A percentile compares a stretch with the other conserved stretches of the same genome.
phyloP scores from a whole-genome alignment of 2,113 vertebrate genomes.

The Urocolius indicus region DNA sequence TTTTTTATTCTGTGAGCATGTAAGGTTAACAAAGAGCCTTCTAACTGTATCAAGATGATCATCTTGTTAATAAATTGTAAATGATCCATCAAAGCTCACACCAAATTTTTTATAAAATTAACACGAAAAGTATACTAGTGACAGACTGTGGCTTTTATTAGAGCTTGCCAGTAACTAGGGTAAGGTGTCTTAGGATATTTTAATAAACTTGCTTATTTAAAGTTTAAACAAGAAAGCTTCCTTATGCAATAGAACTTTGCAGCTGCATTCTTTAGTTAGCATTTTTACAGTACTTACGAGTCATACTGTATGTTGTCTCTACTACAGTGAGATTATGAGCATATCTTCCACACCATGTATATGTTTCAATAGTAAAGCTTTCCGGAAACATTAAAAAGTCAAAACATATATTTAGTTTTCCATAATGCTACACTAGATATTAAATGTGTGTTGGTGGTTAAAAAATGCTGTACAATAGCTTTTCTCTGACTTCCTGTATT shows the following conservation, averaged over 20 bases:
- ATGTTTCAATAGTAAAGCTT: conserved; percentile 68
- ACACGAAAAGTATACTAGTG: conserved; percentile 63
- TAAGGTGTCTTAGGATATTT: conserved; percentile 81
- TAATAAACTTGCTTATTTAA: conserved; percentile 79
- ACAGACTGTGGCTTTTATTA: conserved; percentile 78
- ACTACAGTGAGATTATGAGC: conserved; percentile 66
- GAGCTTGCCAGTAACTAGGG: conserved; percentile 74
- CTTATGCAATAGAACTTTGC: conserved; percentile 79
- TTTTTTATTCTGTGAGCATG: conserved; percentile 80
- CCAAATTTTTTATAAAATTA: conserved; percentile 78
- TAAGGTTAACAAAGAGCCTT: conserved; percentile 23
- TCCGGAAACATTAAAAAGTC: conserved; percentile 70
- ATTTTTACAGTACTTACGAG: conserved; percentile 63
- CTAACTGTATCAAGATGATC: conserved; percentile 54
- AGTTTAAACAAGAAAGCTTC: conserved; percentile 75
- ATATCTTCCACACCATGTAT: conserved; percentile 64
- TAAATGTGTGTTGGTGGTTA: conserved; percentile 77
- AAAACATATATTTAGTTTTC: conserved; percentile 67
- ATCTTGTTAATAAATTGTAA: conserved; percentile 74
- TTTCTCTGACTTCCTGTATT: conserved; percentile 63
- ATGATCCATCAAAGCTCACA: conserved; percentile 79
- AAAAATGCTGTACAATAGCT: conserved; percentile 69
- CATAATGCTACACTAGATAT: conserved; percentile 66
- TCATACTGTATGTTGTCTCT: conserved; percentile 67
- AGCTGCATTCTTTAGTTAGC: conserved; percentile 73